These are phyloP conservation scores for Tetraodon nigroviridis DNA, from an alignment of 2,113 vertebrate genomes.

Conservation along the genomic window DNA sequence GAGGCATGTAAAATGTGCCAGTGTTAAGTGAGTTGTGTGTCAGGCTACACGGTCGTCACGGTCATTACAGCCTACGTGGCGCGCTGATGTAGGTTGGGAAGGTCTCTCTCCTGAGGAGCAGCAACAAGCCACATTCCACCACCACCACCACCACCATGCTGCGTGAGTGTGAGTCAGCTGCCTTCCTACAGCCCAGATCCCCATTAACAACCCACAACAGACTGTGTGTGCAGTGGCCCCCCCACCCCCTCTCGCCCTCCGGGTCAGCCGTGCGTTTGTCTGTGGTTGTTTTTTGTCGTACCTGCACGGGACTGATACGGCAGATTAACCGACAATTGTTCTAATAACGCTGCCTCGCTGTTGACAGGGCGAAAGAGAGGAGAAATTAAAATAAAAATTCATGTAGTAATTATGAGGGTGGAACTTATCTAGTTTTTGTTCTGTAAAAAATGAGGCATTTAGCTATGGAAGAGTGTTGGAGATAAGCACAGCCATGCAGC, in stretches of 20 bases:
- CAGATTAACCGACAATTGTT: neutral
- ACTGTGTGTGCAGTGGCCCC: too few species aligned
- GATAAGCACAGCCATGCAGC: neutral
- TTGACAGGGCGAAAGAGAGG: too few species aligned
- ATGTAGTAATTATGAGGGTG: too few species aligned
- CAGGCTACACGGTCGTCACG: constrained; percentile 31
- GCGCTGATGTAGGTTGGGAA: constrained; percentile 45
- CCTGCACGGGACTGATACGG: constrained; percentile 11
- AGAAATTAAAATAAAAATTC: too few species aligned
- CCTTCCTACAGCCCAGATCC: constrained; percentile 61
- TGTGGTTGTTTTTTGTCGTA: constrained; percentile 21
- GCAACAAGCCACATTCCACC: constrained; percentile 58
- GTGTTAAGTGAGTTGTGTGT: constrained; percentile 28
- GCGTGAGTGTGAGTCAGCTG: constrained; percentile 61
- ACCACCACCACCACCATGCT: constrained; percentile 50
- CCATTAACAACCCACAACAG: constrained; percentile 50
- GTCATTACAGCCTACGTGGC: constrained; percentile 48
- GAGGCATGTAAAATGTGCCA: too few species aligned
- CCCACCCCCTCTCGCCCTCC: constrained; percentile 35
- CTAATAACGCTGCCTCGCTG: too few species aligned
- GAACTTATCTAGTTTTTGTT: too few species aligned
- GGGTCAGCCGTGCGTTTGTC: constrained; percentile 16
- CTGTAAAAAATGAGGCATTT: too few species aligned
- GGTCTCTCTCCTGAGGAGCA: constrained; percentile 53
- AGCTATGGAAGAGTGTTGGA: too few species aligned